Evolutionary conservation across 1,140 invertebrate genomes (phyloP), one percentile per base, ranked within the genome.

Genomic region (Protaetia brevitarsis): DNA sequence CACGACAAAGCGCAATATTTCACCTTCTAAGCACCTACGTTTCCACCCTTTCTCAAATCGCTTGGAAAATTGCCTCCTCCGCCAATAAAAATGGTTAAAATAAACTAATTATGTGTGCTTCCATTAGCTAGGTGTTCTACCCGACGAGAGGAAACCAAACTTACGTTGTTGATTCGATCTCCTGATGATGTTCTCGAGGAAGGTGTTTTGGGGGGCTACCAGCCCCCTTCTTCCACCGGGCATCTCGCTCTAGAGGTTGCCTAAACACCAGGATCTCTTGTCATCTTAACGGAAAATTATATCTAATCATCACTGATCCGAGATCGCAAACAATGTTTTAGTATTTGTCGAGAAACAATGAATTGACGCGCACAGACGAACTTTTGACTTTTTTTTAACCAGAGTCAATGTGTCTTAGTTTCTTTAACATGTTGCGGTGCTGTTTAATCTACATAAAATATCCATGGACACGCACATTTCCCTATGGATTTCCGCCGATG

Each of bases 151-250:
- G n/a, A 58, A 58, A 23, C 26, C 8, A 29, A 27, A 94, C 95
- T 96, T 87, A 98, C 97, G 95, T 87, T 98, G 94, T 75, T 94
- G 96, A 79, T 94, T 96, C 74, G 95, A 98, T 80, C 96, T 87
- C 73, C 96, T 85, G 73, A 99, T 98, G 83, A 99, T 98, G 83
- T 98, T 99, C 84, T 99, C 97, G 74, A 99, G 85, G 84, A 99
- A 99, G 73, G 97, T 99, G 83, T 99, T 99, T 85, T 99, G 97
- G 75, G 97, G 97, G 85, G 97, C 97, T 77, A 99, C 97, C 73
- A 99, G 89, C 82, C 97, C 97, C 87, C 94, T 88, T 79, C 94
- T 88, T 82, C 94, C 94, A 79, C 94, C 94, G 82, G 94, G 93
- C 94, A 96, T 96, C 56, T 69, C 51, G 41, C 21, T n/a, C n/a